Conservation (phyloP, 1,140 invertebrate genomes). For the Meloidogyne floridensis region DNA sequence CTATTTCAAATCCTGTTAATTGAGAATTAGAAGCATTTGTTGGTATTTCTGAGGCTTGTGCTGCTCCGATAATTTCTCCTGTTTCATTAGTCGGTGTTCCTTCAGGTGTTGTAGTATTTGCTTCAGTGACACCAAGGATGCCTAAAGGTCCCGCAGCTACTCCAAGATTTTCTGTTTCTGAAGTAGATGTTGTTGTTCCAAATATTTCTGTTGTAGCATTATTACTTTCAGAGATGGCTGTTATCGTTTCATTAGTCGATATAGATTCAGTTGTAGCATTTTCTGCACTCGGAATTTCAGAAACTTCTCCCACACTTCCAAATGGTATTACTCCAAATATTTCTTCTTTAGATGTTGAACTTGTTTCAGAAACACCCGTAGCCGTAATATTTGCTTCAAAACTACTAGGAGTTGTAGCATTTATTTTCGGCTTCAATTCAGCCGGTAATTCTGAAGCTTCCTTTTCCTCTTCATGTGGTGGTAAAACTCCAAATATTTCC, state of each 20-base stretch:
- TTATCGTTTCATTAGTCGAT: not conserved
- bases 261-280: not conserved
- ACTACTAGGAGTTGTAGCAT: not conserved
- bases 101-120: not conserved
- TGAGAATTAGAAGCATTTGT: not conserved
- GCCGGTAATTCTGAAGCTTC: conserved; percentile 9
- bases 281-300: not conserved
- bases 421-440: not conserved
- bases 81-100: not conserved
- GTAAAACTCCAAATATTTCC: not conserved
- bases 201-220: not conserved
- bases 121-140: not conserved
- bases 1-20: not conserved
- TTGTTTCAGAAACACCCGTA: not conserved
- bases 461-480: not conserved
- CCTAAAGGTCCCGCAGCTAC: too few relatives aligned
- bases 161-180: too few relatives aligned
- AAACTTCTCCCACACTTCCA: not conserved
- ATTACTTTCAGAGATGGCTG: too few relatives aligned
- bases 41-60: not conserved
- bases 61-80: not conserved
- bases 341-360: not conserved
- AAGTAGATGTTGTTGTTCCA: not conserved
- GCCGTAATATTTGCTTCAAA: not conserved
- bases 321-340: conserved; percentile 1